These are phyloP conservation scores for Ormyrus nitidulus DNA, from an alignment of 2,888 invertebrate genomes.

Conservation along the genomic window DNA sequence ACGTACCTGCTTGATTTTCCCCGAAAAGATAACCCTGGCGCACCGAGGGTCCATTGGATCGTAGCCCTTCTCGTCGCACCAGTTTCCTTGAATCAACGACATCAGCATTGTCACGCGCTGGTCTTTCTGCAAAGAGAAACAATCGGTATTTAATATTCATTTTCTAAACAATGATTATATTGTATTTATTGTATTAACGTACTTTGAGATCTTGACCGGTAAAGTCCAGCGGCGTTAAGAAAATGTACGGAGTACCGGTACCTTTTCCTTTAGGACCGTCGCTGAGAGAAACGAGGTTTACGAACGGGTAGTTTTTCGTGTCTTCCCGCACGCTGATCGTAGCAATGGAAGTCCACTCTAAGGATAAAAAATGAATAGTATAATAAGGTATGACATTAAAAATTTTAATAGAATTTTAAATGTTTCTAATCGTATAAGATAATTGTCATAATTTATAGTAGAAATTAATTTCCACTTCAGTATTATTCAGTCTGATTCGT, in stretches of 20 bases:
- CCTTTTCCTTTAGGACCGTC: slow-evolving; percentile 82
- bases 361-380: not conserved
- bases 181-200: slow-evolving; percentile 59
- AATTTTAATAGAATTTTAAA: too few species aligned
- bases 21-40: slow-evolving; percentile 82
- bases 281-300: slow-evolving; percentile 81
- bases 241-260: slow-evolving; percentile 84
- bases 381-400: too few species aligned
- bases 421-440: too few species aligned
- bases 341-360: slow-evolving; percentile 84
- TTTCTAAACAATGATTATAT: too few species aligned
- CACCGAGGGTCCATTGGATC: slow-evolving; percentile 86
- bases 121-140: slow-evolving; percentile 76
- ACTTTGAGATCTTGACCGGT: slow-evolving; percentile 82
- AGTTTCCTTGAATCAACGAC: slow-evolving; percentile 81
- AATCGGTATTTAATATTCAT: too few species aligned
- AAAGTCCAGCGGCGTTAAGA: slow-evolving; percentile 82
- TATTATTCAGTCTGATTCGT: too few species aligned
- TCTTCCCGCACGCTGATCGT: slow-evolving; percentile 80
- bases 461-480: too few species aligned
- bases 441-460: too few species aligned
- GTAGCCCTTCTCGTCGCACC: slow-evolving; percentile 78
- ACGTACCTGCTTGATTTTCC: slow-evolving; percentile 80
- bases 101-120: slow-evolving; percentile 81
- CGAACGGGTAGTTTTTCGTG: slow-evolving; percentile 81